Base-by-base conservation (phyloP, 2,888 invertebrate species). In the Alviniconcha strummeri region DNA sequence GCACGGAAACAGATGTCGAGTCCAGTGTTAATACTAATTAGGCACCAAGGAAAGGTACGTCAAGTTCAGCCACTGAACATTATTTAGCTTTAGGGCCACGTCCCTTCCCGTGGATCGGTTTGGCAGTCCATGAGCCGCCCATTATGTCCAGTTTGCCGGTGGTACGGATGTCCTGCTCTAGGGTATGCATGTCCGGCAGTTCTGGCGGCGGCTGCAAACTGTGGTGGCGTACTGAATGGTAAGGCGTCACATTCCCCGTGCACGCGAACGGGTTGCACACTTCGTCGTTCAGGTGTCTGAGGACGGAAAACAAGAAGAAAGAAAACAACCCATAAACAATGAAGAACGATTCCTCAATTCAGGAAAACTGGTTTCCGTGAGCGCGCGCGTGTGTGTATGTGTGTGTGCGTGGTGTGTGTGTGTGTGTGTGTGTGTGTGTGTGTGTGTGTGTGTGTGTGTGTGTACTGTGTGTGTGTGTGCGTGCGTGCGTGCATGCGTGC, bases 251-350 rank as follows among this genome's bases (percentile, higher is more conserved):
- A 15, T 15, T 56, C 11, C 81, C 74, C 17, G 60, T 55, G n/a
- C 72, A 36, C n/a, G 60, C 36, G 55, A 17, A 81, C 72, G 69
- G 17, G 17, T 55, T 57, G 60, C 15, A 19, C 52, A 13, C 55
- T 60, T 81, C 81, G 74, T 81, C 81, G 74, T 74, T 81, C 74
- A 81, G 11, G 69, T 81, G 81, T 19, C 81, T 81, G 81, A 0
- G 8, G 64, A 52, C 15, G 13, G 17, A 77, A 77, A 55, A 56
- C 55, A 15, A 19, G 52, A 8, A 75, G 11, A 36, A 52, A 11
- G 4, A 72, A 1, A 15, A 64, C 15, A 64, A 15, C 15, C 36
- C 36, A 36, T 36, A 36, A 64, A 64, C 15, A 64, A 64, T 64
- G 1, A n/a, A 36, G 1, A 36, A 36, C 36, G 36, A 36, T 36